These are phyloP conservation scores for Holothuria glaberrima DNA, from an alignment of 35 echinoderm and acorn worm genomes.

Conservation along the genomic window DNA sequence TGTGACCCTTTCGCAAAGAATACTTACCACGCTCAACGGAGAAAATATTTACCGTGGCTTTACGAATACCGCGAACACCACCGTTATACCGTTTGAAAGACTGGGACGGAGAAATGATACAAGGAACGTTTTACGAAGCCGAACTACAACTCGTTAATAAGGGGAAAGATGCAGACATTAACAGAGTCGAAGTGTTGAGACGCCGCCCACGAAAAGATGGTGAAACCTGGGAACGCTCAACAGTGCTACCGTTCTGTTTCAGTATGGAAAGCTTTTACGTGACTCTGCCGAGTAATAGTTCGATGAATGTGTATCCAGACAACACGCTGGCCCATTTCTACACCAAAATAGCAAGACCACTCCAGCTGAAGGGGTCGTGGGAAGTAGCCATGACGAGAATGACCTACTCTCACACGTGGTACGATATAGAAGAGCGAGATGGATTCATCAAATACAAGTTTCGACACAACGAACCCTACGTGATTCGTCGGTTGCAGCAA, in stretches of 20 bases:
- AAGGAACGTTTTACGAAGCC: too few relatives aligned
- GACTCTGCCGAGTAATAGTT: background rate
- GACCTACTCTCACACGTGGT: constrained; percentile 5
- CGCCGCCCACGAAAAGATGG: constrained; percentile 7
- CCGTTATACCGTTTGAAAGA: constrained; percentile 8
- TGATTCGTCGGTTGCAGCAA: background rate
- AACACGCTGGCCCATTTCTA: too few relatives aligned
- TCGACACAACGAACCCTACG: background rate
- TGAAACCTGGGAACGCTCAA: too few relatives aligned
- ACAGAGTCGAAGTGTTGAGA: constrained; percentile 13
- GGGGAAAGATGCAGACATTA: constrained; percentile 11
- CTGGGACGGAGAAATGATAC: too few relatives aligned
- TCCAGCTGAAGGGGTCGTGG: background rate
- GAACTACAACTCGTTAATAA: too few relatives aligned
- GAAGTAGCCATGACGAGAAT: constrained; percentile 25
- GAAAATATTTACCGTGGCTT: constrained; percentile 10
- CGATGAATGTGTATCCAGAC: too few relatives aligned
- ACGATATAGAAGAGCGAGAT: too few relatives aligned
- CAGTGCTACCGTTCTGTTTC: too few relatives aligned
- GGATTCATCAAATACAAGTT: too few relatives aligned
- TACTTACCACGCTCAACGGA: constrained; percentile 29
- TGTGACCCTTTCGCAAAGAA: constrained; percentile 40
- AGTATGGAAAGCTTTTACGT: constrained; percentile 30
- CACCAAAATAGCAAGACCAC: background rate
- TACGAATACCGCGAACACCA: background rate